Conservation (phyloP, 2,113 vertebrate species). For the Charina bottae region DNA sequence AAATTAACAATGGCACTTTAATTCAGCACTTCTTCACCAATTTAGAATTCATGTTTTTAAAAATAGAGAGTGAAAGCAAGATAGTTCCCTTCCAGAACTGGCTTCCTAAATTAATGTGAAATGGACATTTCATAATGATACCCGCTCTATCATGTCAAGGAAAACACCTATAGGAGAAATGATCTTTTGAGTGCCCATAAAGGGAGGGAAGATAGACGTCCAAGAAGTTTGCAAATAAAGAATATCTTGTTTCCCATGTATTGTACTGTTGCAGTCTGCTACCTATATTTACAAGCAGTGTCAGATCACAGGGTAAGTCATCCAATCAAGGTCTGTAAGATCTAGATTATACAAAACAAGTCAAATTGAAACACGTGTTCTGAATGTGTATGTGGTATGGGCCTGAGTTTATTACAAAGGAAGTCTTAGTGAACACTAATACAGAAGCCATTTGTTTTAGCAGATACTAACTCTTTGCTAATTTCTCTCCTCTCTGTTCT, state of each 20-base stretch:
- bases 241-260: not conserved
- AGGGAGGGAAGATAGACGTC: not conserved
- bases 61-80: not conserved
- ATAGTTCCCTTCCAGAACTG: not conserved
- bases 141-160: not conserved
- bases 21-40: not conserved
- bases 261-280: not conserved
- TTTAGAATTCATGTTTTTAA: not conserved
- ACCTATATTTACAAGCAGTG: not conserved
- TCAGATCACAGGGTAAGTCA: not conserved
- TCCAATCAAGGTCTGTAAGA: not conserved
- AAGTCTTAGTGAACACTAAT: not conserved
- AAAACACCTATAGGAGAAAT: not conserved
- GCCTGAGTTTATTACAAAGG: not conserved
- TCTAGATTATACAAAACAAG: not conserved
- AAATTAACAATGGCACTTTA: not conserved
- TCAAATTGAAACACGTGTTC: not conserved
- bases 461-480: slow-evolving; percentile 57
- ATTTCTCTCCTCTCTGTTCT: not conserved
- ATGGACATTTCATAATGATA: not conserved
- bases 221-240: not conserved
- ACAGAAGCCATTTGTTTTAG: slow-evolving; percentile 44
- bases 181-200: not conserved
- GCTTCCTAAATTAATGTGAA: not conserved
- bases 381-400: not conserved